These are phyloP conservation scores for Odontocolon sp. DNA, from an alignment of 2,888 invertebrate species.

Conservation along the genomic window DNA sequence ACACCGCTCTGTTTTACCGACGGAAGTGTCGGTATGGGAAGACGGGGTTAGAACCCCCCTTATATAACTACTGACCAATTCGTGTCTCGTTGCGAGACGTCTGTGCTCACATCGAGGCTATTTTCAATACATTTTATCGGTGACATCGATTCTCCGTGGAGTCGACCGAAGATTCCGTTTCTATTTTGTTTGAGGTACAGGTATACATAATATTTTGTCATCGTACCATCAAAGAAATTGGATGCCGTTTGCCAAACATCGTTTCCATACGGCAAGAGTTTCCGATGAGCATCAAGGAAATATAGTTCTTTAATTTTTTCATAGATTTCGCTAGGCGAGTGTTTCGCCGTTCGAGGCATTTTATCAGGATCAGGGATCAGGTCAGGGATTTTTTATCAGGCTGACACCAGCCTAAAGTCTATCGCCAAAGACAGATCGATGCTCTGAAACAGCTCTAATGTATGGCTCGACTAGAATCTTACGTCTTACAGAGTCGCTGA, in stretches of 20 bases:
- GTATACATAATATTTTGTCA: conserved; percentile 32
- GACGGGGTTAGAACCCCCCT: too few species aligned
- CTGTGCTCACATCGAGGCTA: not conserved
- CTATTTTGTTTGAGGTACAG: not conserved
- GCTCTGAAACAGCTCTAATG: not conserved
- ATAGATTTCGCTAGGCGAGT: conserved; percentile 9
- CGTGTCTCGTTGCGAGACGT: too few species aligned
- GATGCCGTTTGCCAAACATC: not conserved
- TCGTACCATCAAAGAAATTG: conserved; percentile 1
- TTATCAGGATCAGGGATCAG: not conserved
- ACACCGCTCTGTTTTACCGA: too few species aligned
- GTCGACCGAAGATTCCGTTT: not conserved
- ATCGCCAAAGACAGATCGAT: not conserved
- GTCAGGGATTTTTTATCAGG: too few species aligned
- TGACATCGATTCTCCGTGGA: not conserved
- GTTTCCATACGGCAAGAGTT: not conserved
- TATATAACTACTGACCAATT: too few species aligned
- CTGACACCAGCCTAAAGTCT: not conserved
- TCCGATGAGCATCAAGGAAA: not conserved
- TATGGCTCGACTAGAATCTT: not conserved
- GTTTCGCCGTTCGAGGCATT: conserved; percentile 25
- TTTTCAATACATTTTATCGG: not conserved
- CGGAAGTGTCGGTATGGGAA: too few species aligned
- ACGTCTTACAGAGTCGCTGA: not conserved
- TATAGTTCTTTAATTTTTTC: conserved; percentile 5